Conservation (phyloP, 2,113 vertebrate genomes). For the Poecilia latipinna region DNA sequence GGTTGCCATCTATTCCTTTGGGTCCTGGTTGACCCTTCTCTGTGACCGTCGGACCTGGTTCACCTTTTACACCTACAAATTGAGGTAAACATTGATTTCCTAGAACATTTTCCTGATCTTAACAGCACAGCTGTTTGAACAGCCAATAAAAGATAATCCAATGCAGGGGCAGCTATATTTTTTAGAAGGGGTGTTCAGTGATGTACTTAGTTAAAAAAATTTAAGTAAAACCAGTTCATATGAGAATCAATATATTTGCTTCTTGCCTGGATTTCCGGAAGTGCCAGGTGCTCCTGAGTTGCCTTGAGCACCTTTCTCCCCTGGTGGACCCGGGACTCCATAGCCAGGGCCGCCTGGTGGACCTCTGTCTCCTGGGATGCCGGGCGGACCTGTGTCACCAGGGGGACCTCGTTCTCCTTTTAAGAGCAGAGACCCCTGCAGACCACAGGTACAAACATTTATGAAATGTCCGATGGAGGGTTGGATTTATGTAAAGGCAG, state of each 20-base stretch:
- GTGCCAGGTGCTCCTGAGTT: slow-evolving; percentile 87
- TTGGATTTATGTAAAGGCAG: neutral
- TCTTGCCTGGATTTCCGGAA: slow-evolving; percentile 86
- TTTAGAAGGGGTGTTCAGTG: too few species aligned
- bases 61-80: slow-evolving; percentile 89
- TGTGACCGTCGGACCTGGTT: slow-evolving; percentile 86
- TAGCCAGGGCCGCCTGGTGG: slow-evolving; percentile 86
- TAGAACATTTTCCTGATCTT: neutral
- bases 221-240: too few species aligned
- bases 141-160: neutral
- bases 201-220: neutral
- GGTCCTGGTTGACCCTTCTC: slow-evolving; percentile 87
- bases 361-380: slow-evolving; percentile 88
- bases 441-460: neutral
- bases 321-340: slow-evolving; percentile 87
- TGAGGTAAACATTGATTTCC: slow-evolving; percentile 5
- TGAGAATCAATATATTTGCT: neutral
- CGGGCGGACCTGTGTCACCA: slow-evolving; percentile 86
- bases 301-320: slow-evolving; percentile 92
- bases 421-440: slow-evolving; percentile 84
- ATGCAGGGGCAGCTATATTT: too few species aligned
- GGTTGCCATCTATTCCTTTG: slow-evolving; percentile 84
- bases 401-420: slow-evolving; percentile 89
- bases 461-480: neutral
- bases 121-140: neutral